A percentile compares a stretch with the other conserved stretches of the same genome.
Conservation (phyloP, 2,797 vertebrate genomes). For the Calcarius lapponicus region DNA sequence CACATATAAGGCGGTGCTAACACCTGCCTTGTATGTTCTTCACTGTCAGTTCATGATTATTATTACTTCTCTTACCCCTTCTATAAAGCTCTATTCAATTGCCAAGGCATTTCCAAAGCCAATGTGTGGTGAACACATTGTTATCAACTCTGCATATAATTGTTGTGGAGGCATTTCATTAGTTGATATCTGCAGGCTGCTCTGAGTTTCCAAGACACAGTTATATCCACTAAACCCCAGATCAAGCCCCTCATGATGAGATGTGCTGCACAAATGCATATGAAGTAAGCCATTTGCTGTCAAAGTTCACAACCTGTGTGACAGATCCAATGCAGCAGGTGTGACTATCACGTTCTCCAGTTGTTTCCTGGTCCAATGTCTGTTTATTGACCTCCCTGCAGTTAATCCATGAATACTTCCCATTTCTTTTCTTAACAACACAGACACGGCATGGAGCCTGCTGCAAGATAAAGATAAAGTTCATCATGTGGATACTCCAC, state of each 20-base stretch:
- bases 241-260: neutral
- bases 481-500: neutral
- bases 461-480: constrained; percentile 10
- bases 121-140: rapidly evolving
- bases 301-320: neutral
- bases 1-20: neutral
- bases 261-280: neutral
- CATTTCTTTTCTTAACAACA: constrained; percentile 19
- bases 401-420: constrained; percentile 1
- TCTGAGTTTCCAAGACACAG: neutral
- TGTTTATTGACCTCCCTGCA: constrained; percentile 7
- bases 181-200: neutral
- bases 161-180: neutral
- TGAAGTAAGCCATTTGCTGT: neutral
- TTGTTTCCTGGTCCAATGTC: neutral
- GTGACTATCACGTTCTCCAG: neutral
- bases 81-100: neutral
- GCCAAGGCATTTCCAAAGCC: neutral
- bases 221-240: neutral
- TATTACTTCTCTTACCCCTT: neutral
- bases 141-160: neutral
- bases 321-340: neutral
- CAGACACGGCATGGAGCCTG: neutral
- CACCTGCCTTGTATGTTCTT: neutral
- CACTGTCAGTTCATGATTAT: neutral